Evolutionary conservation across 1,140 invertebrate species (phyloP), one percentile per base, ranked within the genome.

Genomic region (Ganaspis sp.): DNA sequence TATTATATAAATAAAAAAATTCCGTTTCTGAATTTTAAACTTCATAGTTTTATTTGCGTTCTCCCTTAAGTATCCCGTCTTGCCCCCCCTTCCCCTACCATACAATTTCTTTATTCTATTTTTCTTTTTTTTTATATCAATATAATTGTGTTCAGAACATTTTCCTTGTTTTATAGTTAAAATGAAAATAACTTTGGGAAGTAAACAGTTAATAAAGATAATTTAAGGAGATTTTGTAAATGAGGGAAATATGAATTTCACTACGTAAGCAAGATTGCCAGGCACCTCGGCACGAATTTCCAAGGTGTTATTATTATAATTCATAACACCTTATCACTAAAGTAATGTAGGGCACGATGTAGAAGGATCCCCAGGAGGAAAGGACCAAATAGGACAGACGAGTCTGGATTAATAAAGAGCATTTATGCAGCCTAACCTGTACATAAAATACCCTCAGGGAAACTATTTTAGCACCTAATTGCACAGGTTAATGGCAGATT

Each of bases 371-470:
- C 58, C 23, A 64, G 23, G 58, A 64, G 58, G 58, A 26, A 64
- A 64, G 23, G 58, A 64, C 58, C 58, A 64, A 64, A 64, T 64
- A 64, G 58, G 58, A 64, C 23, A 64, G 58, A 64, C 58, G 58
- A 64, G 58, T 64, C 58, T 64, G 58, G 58, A 64, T 64, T 64
- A 64, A 64, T 64, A 64, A 64, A 29, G 58, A 64, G 58, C 58
- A 64, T 64, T 64, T 64, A 64, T 64, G 58, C 58, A 64, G 58
- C 58, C 58, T 64, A 64, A 64, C 58, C 58, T 64, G 58, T 64
- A 64, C 58, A 64, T 64, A 64, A 64, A 64, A 64, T 64, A 64
- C 23, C 58, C 58, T 26, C 11, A 64, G 58, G 58, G 58, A 64
- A 64, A 64, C 58, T 64, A 64, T 64, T 26, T 64, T 29, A 64